Evolutionary conservation across 2,113 vertebrate species (phyloP).

Genomic region (Pycnonotus jocosus): DNA sequence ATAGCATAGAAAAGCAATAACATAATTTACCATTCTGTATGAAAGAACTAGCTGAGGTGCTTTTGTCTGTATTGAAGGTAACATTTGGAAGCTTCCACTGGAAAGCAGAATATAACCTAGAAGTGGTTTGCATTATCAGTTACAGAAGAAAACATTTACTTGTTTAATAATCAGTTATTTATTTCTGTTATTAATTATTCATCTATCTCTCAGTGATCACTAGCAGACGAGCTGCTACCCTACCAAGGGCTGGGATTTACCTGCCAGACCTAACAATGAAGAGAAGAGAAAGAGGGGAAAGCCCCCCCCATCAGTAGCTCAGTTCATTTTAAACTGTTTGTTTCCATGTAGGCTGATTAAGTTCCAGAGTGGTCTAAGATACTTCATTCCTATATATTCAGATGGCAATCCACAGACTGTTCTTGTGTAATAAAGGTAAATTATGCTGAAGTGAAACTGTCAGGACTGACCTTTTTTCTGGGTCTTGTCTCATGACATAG

Average conservation of each 20-base stretch:
- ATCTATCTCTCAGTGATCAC: slow-evolving; percentile 8
- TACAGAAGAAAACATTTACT: slow-evolving; percentile 63
- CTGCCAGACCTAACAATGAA: neutral
- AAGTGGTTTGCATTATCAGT: slow-evolving; percentile 34
- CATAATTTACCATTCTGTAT: slow-evolving; percentile 66
- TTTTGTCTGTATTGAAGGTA: slow-evolving; percentile 39
- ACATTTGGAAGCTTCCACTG: slow-evolving; percentile 34
- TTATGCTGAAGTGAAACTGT: neutral
- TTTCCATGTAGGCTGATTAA: neutral
- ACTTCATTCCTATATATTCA: neutral
- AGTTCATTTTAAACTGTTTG: neutral
- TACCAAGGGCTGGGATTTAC: slow-evolving; percentile 15
- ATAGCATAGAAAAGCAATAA: slow-evolving; percentile 59
- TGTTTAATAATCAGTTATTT: slow-evolving; percentile 61
- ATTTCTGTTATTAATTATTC: slow-evolving; percentile 65
- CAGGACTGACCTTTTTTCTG: neutral
- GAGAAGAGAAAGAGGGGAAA: neutral
- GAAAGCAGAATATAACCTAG: slow-evolving; percentile 36
- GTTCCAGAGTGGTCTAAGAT: neutral
- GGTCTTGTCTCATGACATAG: neutral
- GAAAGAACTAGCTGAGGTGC: slow-evolving; percentile 49
- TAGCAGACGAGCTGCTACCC: neutral
- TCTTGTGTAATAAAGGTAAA: neutral
- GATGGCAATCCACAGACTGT: neutral
- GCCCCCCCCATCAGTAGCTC: neutral